Evolutionary conservation across 2,888 invertebrate species (phyloP).

Genomic region (Chrysotoxum bicinctum): DNA sequence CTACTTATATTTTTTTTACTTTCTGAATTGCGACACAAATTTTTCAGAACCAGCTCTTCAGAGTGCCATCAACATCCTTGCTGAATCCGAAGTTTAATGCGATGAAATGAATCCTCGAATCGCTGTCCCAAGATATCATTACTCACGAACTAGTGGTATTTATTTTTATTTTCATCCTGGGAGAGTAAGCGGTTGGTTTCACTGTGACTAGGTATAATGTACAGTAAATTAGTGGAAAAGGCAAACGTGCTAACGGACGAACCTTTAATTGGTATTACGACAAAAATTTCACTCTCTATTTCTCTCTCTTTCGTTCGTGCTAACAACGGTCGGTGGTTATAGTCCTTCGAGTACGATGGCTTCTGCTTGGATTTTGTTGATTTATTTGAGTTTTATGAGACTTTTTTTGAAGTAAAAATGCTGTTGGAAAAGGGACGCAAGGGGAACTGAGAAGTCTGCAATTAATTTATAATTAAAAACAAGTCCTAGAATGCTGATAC

Average conservation of each 20-base stretch:
- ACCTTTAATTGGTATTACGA: slow-evolving; percentile 60
- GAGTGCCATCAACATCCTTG: background rate
- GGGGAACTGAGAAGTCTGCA: background rate
- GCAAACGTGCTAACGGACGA: slow-evolving; percentile 40
- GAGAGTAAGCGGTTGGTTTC: background rate
- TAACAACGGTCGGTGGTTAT: slow-evolving; percentile 11
- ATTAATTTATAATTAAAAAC: slow-evolving; percentile 41
- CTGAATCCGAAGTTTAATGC: slow-evolving; percentile 15
- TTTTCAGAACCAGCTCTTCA: background rate
- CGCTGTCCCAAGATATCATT: slow-evolving; percentile 42
- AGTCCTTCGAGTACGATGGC: slow-evolving; percentile 41
- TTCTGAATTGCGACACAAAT: slow-evolving; percentile 18
- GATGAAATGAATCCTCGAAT: slow-evolving; percentile 25
- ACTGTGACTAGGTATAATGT: slow-evolving; percentile 3
- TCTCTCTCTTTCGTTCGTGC: background rate
- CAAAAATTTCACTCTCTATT: slow-evolving; percentile 1
- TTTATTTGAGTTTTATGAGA: slow-evolving; percentile 37
- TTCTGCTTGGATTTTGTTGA: slow-evolving; percentile 22
- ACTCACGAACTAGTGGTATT: background rate
- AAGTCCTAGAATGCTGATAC: slow-evolving; percentile 18
- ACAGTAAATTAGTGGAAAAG: slow-evolving; percentile 23
- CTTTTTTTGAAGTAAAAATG: background rate
- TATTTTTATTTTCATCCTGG: slow-evolving; percentile 19
- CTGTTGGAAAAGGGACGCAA: too few species aligned
- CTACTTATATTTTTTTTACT: background rate